These are phyloP conservation scores for Macropus fuliginosus DNA, from an alignment of 2,797 vertebrate genomes.

Conservation along the genomic window DNA sequence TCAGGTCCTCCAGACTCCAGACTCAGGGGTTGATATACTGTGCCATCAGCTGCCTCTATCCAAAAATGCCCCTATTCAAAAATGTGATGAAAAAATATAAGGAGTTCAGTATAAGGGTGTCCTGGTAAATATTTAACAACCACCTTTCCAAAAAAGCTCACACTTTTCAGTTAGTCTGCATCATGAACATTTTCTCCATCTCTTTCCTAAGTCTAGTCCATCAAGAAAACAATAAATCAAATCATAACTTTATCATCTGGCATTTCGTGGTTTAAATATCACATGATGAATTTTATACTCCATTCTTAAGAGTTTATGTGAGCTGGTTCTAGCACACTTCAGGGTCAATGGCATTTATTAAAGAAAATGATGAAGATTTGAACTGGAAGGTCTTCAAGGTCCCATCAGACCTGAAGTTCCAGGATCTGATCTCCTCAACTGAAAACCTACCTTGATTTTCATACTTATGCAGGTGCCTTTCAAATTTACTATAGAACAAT, in stretches of 20 bases:
- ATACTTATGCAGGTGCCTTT: background rate
- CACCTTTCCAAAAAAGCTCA: no score
- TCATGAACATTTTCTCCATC: background rate
- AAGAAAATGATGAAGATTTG: background rate
- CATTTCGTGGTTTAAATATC: no score
- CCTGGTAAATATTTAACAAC: background rate
- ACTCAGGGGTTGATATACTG: background rate
- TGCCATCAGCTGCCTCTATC: background rate
- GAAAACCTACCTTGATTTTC: background rate
- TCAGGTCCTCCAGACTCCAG: no score
- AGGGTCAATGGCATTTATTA: background rate
- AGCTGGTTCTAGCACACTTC: background rate
- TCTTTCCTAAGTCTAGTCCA: background rate
- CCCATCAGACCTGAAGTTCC: no score
- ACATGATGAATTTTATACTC: background rate
- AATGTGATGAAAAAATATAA: background rate
- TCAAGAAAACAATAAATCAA: background rate
- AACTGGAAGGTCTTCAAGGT: background rate
- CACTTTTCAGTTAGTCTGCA: background rate
- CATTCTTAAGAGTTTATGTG: background rate
- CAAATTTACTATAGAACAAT: background rate
- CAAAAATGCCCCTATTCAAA: background rate
- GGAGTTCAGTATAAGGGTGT: background rate
- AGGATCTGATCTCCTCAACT: background rate
- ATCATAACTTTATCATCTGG: background rate